Percentiles rank a stretch among this genome's conserved stretches.
These are phyloP conservation scores for Protosalanx chinensis DNA, from an alignment of 2,797 vertebrate genomes.

Conservation along the genomic window DNA sequence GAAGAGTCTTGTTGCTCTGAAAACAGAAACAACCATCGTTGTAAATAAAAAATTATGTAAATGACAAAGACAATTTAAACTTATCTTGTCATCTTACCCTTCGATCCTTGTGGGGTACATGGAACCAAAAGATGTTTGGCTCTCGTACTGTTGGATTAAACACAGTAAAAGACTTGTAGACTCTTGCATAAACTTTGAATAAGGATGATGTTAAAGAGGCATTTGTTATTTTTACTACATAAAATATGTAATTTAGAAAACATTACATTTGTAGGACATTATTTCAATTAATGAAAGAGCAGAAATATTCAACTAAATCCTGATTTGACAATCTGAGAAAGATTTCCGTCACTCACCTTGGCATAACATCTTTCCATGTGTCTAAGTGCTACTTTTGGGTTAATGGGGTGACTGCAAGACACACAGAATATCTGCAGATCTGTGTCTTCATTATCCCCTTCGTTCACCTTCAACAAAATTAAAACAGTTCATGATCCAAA, in stretches of 20 bases:
- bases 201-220: background rate
- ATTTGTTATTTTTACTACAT: background rate
- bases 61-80: background rate
- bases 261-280: too few relatives aligned
- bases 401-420: conserved; percentile 91
- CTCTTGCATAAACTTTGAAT: conserved; percentile 1
- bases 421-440: conserved; percentile 96
- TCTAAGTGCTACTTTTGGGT: conserved; percentile 88
- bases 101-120: conserved; percentile 94
- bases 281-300: too few relatives aligned
- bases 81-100: conserved; percentile 73
- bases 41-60: background rate
- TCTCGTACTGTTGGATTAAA: conserved; percentile 80
- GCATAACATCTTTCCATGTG: conserved; percentile 97
- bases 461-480: conserved; percentile 79
- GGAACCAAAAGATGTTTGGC: conserved; percentile 92
- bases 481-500: background rate
- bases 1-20: conserved; percentile 90
- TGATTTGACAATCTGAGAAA: background rate
- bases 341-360: conserved; percentile 72
- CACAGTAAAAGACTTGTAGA: background rate
- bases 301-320: background rate
- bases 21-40: background rate
- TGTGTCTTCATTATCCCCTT: conserved; percentile 89
- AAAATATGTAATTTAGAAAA: background rate